Evolutionary conservation across 2,888 invertebrate genomes (phyloP).

Genomic region (Mylabris sibirica): DNA sequence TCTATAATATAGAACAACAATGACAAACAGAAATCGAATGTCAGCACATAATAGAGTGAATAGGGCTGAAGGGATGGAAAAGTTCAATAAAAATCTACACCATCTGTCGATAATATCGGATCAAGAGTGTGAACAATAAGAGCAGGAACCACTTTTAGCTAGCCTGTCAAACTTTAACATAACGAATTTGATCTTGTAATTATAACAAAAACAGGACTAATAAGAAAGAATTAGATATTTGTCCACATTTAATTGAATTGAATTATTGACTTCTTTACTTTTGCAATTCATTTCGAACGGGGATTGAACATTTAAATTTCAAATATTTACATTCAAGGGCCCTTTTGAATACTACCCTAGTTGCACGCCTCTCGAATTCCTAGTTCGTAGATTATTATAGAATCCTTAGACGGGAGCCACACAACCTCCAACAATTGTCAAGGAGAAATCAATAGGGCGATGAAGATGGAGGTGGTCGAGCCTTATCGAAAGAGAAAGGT

Average conservation of each 20-base stretch:
- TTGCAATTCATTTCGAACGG: slow-evolving; percentile 30
- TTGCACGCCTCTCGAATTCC: slow-evolving; percentile 2
- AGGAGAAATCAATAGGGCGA: slow-evolving; percentile 33
- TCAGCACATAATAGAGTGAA: not conserved
- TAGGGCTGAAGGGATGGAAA: not conserved
- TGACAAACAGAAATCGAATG: slow-evolving; percentile 16
- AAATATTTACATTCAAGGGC: slow-evolving; percentile 50
- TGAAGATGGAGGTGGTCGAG: slow-evolving; percentile 2
- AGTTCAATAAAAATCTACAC: slow-evolving; percentile 15
- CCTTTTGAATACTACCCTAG: slow-evolving; percentile 33
- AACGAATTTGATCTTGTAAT: too few relatives aligned
- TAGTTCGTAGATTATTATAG: slow-evolving; percentile 36
- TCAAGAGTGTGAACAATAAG: slow-evolving; percentile 11
- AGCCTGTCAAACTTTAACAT: too few relatives aligned
- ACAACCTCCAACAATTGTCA: slow-evolving; percentile 17
- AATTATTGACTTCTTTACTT: slow-evolving; percentile 35
- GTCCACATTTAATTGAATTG: slow-evolving; percentile 26
- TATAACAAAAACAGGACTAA: too few relatives aligned
- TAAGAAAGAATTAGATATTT: not conserved
- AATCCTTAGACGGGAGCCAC: slow-evolving; percentile 10
- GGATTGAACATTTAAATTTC: slow-evolving; percentile 46
- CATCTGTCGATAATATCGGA: slow-evolving; percentile 14
- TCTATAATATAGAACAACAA: slow-evolving; percentile 10
- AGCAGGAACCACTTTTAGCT: not conserved
- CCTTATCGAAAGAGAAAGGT: slow-evolving; percentile 11